A percentile compares a stretch with the other conserved stretches of the same genome.
Conservation (phyloP, 2,113 vertebrate genomes). For the Spea multiplicata region DNA sequence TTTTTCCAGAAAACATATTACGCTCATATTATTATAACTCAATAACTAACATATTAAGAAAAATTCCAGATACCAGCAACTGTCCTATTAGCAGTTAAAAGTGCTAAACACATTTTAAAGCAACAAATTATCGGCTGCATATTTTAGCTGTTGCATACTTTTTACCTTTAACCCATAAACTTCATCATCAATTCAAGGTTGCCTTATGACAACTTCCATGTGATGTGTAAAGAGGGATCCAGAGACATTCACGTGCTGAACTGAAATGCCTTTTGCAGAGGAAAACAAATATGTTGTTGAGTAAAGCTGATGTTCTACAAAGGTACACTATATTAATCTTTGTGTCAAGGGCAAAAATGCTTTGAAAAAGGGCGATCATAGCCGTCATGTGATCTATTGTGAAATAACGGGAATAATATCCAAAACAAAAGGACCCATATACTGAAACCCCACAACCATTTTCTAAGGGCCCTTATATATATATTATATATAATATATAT, state of each 20-base stretch:
- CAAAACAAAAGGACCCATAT: not conserved
- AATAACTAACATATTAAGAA: no score
- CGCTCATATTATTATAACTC: no score
- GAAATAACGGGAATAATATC: slow-evolving; percentile 17
- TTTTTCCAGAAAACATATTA: no score
- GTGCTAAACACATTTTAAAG: not conserved
- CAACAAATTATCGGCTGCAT: slow-evolving; percentile 59
- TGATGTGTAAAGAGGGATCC: slow-evolving; percentile 50
- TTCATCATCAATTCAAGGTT: slow-evolving; percentile 58
- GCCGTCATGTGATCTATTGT: not conserved
- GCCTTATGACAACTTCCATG: slow-evolving; percentile 56
- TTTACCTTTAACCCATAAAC: slow-evolving; percentile 67
- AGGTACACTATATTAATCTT: slow-evolving; percentile 21
- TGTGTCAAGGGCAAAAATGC: slow-evolving; percentile 23
- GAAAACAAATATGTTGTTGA: not conserved
- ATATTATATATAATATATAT: no score
- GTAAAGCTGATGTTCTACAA: not conserved
- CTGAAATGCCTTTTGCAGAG: not conserved
- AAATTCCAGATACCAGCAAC: no score
- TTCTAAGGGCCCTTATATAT: no score
- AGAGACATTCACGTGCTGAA: not conserved
- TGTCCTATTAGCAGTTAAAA: no score
- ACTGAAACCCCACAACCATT: no score
- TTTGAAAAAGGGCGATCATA: not conserved
- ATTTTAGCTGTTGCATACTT: slow-evolving; percentile 65